phyloP scores from a whole-genome alignment of 2,797 vertebrate genomes.

The Vespertilio murinus region DNA sequence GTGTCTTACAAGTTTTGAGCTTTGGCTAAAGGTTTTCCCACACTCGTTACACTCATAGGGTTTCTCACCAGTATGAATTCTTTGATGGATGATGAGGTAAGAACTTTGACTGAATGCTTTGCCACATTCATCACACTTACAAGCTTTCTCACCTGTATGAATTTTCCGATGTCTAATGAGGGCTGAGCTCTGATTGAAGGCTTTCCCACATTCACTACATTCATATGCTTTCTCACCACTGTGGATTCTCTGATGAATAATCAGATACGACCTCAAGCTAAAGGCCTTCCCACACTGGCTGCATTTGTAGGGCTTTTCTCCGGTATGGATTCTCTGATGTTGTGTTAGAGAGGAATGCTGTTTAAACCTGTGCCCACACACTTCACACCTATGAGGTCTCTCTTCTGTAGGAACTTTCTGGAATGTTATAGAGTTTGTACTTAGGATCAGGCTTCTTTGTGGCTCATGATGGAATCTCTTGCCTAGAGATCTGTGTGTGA shows the following conservation, averaged over 20 bases:
- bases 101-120: constrained; percentile 80
- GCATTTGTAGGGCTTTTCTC: constrained; percentile 80
- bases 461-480: constrained; percentile 51
- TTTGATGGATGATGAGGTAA: constrained; percentile 78
- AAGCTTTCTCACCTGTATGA: constrained; percentile 80
- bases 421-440: constrained; percentile 50
- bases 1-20: constrained; percentile 78
- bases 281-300: constrained; percentile 79
- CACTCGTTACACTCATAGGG: constrained; percentile 78
- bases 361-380: constrained; percentile 76
- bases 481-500: constrained; percentile 67
- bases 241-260: constrained; percentile 81
- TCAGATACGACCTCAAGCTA: constrained; percentile 75
- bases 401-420: constrained; percentile 72
- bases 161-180: constrained; percentile 79
- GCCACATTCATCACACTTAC: constrained; percentile 77
- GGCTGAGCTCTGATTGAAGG: constrained; percentile 78
- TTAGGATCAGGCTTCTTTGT: constrained; percentile 69
- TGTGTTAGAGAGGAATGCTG: constrained; percentile 77
- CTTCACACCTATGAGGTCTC: constrained; percentile 75
- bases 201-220: constrained; percentile 79
- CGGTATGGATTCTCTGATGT: constrained; percentile 80
- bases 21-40: constrained; percentile 79
- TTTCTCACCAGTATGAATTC: constrained; percentile 80
- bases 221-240: constrained; percentile 80